Conservation (phyloP, 2,888 invertebrate genomes). For the Petrolisthes cinctipes region DNA sequence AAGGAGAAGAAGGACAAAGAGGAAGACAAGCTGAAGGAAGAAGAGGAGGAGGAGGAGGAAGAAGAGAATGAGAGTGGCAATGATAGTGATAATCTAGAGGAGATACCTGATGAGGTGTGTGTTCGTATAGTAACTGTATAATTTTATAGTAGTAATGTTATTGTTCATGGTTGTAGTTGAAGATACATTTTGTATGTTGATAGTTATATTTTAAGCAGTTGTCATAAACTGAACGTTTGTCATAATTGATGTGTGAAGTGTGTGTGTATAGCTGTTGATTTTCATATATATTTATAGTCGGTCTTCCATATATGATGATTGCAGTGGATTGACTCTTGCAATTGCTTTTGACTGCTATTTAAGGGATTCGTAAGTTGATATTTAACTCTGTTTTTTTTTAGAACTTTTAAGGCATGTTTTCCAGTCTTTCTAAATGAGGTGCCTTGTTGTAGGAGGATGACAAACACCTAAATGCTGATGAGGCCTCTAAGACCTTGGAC, state of each 20-base stretch:
- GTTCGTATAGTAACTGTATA: background rate
- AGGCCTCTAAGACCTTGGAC: constrained; percentile 88
- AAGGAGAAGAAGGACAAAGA: constrained; percentile 71
- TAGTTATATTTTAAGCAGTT: too few relatives aligned
- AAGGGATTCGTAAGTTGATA: too few relatives aligned
- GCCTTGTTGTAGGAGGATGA: constrained; percentile 80
- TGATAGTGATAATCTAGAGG: constrained; percentile 82
- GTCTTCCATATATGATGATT: too few relatives aligned
- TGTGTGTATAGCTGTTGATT: too few relatives aligned
- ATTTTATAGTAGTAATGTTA: background rate
- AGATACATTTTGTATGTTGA: background rate
- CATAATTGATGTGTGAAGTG: too few relatives aligned
- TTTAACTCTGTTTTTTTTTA: too few relatives aligned
- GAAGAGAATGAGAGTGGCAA: constrained; percentile 74
- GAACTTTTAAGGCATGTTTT: background rate
- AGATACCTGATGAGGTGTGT: constrained; percentile 57
- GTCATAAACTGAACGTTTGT: too few relatives aligned
- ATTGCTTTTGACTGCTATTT: too few relatives aligned
- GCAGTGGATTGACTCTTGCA: too few relatives aligned
- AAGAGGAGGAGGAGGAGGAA: constrained; percentile 65
- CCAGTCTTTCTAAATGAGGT: background rate
- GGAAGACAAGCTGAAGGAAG: constrained; percentile 68
- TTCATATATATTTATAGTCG: too few relatives aligned
- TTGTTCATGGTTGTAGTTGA: background rate
- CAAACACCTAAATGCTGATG: constrained; percentile 85